Base-by-base conservation (phyloP, 2,113 vertebrate species). In the Corythaeola cristata region DNA sequence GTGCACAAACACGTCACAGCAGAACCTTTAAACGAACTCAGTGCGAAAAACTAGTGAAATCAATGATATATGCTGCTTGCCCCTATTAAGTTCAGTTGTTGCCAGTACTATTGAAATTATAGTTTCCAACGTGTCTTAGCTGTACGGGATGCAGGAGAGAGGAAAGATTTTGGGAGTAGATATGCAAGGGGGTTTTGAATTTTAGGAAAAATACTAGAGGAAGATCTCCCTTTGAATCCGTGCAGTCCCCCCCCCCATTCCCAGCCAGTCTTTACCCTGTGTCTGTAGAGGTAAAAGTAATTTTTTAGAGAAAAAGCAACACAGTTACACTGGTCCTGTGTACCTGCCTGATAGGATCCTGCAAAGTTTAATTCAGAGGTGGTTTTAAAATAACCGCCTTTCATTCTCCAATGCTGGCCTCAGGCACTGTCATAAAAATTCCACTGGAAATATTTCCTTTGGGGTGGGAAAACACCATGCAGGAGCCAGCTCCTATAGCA, bases 391-490 rank as follows among this genome's bases (percentile, higher is more conserved):
- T 55, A 90, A 90, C 32, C 56, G 82, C 55, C 82, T 90, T 88
- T 68, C 55, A 92, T 85, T 75, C 86, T 86, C 75, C 44, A 64
- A 77, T 53, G 64, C 41, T 37, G 69, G 91, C 90, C 95, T 33
- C 59, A 59, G 93, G 95, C 89, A 67, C 27, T 35, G 62, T 76
- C 67, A 96, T 74, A 95, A 90, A 96, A 97, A 96, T 92, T 90
- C 96, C 92, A 93, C 55, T 77, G 49, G 68, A 92, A 96, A 77
- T 93, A 92, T 64, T 90, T 95, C 84, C 94, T 89, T 52, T 72
- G 71, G 94, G 89, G 68, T 96, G 91, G 94, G 93, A 95, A 96
- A 96, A 67, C 91, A 95, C 80, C 83, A 67, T 62, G 86, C 73
- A 79, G 83, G 83, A 87, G 78, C 52, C 5, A 0, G 69, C 76